A percentile compares a stretch with the other conserved stretches of the same genome.
phyloP scores from a whole-genome alignment of 2,888 invertebrate species.

The Panzeria rudis region DNA sequence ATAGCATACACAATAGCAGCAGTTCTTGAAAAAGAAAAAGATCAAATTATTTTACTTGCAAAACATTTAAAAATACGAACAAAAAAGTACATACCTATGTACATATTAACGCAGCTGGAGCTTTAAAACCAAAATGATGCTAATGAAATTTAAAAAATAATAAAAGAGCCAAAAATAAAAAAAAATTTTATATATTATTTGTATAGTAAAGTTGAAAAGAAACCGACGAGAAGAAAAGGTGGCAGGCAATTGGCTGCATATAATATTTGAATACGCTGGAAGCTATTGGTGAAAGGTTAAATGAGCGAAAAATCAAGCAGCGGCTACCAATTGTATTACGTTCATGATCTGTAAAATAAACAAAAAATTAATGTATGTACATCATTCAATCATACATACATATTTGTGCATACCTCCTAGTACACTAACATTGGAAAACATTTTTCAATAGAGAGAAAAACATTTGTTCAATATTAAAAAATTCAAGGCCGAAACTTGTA shows the following conservation, averaged over 20 bases:
- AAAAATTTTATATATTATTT: slow-evolving; percentile 29
- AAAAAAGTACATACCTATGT: not conserved
- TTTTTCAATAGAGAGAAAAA: slow-evolving; percentile 48
- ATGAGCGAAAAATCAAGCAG: slow-evolving; percentile 20
- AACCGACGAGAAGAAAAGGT: not conserved
- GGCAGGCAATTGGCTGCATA: not conserved
- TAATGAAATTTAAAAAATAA: slow-evolving; percentile 53
- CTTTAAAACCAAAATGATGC: slow-evolving; percentile 31
- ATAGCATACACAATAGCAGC: slow-evolving; percentile 7
- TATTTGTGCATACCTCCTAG: slow-evolving; percentile 23
- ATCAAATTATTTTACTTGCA: slow-evolving; percentile 32
- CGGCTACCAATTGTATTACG: slow-evolving; percentile 21
- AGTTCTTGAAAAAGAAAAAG: slow-evolving; percentile 48
- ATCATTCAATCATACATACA: not conserved
- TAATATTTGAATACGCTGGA: slow-evolving; percentile 40
- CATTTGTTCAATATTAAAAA: slow-evolving; percentile 46
- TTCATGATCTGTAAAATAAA: slow-evolving; percentile 58
- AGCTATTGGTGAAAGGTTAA: slow-evolving; percentile 62
- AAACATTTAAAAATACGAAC: slow-evolving; percentile 2
- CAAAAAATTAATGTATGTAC: slow-evolving; percentile 38
- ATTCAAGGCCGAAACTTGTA: slow-evolving; percentile 62
- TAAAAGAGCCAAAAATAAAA: slow-evolving; percentile 18
- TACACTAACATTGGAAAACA: slow-evolving; percentile 16
- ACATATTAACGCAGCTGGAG: slow-evolving; percentile 24
- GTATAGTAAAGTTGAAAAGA: slow-evolving; percentile 5